A percentile compares a stretch with the other conserved stretches of the same genome.
phyloP scores from a whole-genome alignment of 2,888 invertebrate species.

The Cheilosia variabilis region DNA sequence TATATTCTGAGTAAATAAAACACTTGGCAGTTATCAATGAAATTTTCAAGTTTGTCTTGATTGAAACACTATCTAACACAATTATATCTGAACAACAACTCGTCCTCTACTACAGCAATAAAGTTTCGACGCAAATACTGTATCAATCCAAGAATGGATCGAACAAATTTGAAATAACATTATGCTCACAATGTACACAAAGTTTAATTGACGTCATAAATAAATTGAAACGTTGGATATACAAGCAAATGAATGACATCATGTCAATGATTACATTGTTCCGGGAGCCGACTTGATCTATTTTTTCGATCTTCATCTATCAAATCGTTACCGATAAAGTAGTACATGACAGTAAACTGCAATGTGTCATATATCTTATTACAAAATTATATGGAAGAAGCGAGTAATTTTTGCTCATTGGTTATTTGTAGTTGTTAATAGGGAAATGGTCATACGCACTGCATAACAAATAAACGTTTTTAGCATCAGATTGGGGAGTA shows the following conservation, averaged over 20 bases:
- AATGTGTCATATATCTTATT: no score
- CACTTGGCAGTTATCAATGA: slow-evolving; percentile 15
- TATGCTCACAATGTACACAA: neutral
- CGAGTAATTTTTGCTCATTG: no score
- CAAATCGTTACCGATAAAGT: slow-evolving; percentile 9
- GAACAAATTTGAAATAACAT: neutral
- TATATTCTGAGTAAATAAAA: slow-evolving; percentile 12
- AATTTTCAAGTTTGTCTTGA: slow-evolving; percentile 23
- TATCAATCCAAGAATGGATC: slow-evolving; percentile 10
- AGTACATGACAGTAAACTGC: neutral
- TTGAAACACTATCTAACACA: slow-evolving; percentile 1
- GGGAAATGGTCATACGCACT: no score
- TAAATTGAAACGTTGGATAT: slow-evolving; percentile 60
- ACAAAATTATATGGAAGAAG: no score
- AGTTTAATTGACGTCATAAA: slow-evolving; percentile 65
- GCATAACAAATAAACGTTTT: no score
- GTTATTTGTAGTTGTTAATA: no score
- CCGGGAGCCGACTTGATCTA: slow-evolving; percentile 1
- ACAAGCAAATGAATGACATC: slow-evolving; percentile 57
- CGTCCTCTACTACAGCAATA: no score
- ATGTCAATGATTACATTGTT: slow-evolving; percentile 46
- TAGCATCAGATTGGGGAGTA: no score
- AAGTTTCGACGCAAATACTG: neutral
- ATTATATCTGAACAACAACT: neutral
- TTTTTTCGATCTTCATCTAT: slow-evolving; percentile 7